Percentiles rank a stretch among this genome's conserved stretches.
These are phyloP conservation scores for Thamnaconus septentrionalis DNA, from an alignment of 2,113 vertebrate genomes.

Conservation along the genomic window DNA sequence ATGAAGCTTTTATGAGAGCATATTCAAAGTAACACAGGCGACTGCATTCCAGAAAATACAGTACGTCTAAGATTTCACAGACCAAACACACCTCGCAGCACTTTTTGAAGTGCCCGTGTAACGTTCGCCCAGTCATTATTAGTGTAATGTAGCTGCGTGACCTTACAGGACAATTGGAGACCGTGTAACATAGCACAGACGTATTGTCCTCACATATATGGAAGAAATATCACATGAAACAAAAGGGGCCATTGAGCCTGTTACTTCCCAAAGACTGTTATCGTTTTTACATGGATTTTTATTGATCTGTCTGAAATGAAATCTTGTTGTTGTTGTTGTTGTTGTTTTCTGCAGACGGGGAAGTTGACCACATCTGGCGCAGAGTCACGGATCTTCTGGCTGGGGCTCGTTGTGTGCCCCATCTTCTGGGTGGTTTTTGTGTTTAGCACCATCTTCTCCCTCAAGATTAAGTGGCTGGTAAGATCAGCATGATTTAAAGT, in stretches of 20 bases:
- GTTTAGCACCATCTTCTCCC: conserved; percentile 79
- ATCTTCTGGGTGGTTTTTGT: conserved; percentile 73
- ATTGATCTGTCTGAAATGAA: background rate
- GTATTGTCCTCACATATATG: conserved; percentile 8
- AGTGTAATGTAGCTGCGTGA: conserved; percentile 26
- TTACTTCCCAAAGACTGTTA: background rate
- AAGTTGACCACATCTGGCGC: conserved; percentile 69
- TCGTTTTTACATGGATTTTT: background rate
- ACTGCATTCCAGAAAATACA: background rate
- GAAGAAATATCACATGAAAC: background rate
- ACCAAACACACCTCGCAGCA: background rate
- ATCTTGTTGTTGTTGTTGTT: background rate
- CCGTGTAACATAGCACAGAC: conserved; percentile 3
- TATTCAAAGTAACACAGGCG: background rate
- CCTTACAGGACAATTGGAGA: background rate
- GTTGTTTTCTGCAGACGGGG: no score
- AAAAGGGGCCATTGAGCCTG: background rate
- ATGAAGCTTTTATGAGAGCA: background rate
- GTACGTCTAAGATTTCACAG: conserved; percentile 4
- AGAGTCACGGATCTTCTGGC: conserved; percentile 92
- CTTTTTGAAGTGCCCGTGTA: background rate
- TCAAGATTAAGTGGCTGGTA: conserved; percentile 82
- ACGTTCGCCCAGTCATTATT: background rate
- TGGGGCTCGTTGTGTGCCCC: conserved; percentile 84
- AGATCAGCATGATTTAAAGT: conserved; percentile 50